Evolutionary conservation across 2,113 vertebrate species (phyloP).

Genomic region (Lutjanus erythropterus): DNA sequence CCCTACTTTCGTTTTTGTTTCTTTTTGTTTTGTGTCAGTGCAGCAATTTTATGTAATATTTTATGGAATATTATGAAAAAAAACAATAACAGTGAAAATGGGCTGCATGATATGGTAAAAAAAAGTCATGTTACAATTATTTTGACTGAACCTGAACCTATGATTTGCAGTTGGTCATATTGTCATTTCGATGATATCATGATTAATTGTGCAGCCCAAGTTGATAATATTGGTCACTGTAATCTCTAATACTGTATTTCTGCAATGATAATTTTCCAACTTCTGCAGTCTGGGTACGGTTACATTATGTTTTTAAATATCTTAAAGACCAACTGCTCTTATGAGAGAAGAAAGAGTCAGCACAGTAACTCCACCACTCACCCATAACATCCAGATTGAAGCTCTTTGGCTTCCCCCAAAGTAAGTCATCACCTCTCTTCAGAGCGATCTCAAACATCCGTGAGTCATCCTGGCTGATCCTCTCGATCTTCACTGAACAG

Average conservation of each 20-base stretch:
- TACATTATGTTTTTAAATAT: not conserved
- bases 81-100: too few species aligned
- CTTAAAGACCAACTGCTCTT: not conserved
- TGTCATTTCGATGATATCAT: too few species aligned
- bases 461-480: conserved; percentile 68
- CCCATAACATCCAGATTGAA: conserved; percentile 71
- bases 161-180: too few species aligned
- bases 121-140: too few species aligned
- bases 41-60: too few species aligned
- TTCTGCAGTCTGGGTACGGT: not conserved
- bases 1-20: too few species aligned
- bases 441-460: conserved; percentile 74
- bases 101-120: too few species aligned
- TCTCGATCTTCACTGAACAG: conserved; percentile 83
- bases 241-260: not conserved
- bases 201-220: too few species aligned
- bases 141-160: too few species aligned
- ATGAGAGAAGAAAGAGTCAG: not conserved
- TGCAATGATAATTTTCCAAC: not conserved
- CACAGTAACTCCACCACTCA: conserved; percentile 50
- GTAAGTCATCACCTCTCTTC: conserved; percentile 59
- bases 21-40: too few species aligned
- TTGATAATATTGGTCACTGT: too few species aligned
- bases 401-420: conserved; percentile 67
- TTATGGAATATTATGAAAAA: too few species aligned